Evolutionary conservation across 2,888 invertebrate species (phyloP), one percentile per base, ranked within the genome.

Genomic region (Sarcophaga rosellei): DNA sequence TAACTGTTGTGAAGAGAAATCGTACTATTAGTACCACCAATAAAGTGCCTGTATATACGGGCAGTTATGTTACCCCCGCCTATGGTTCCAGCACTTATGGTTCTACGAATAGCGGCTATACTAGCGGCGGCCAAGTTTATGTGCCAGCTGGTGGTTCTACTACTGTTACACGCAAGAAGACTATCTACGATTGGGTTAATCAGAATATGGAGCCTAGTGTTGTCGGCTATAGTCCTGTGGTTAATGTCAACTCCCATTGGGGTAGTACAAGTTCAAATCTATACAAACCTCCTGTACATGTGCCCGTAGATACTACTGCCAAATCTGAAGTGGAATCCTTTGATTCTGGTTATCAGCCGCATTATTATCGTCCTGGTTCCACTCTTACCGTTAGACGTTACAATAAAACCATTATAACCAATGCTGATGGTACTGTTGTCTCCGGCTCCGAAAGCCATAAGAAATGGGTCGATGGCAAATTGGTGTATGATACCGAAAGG

Each of bases 391-490:
- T 93, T 0, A 88, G 84, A 4, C 90, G 90, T 1, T 90, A 89
- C 20, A 93, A 93, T 73, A 90, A 91, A 72, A 92, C 91, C 0
- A 88, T 90, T 1, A 90, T 91, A 2, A 91, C 89, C 0, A 89
- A 91, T 63, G 79, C 90, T 0, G 91, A 91, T 84, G 92, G 93
- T 57, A 90, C 89, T 0, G 90, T 90, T 2, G 89, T 93, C 12
- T 89, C 88, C 3, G 93, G 92, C 35, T 89, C 91, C 0, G 90
- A 92, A 65, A 89, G 90, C 3, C 90, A 92, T 35, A 90, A 90
- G 11, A 90, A 91, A 45, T 93, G 93, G 91, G 89, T 91, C 8
- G 89, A 93, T 79, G 93, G 92, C 0, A 88, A 91, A 45, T 77
- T 93, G 20, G 91, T 92, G 3, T 91, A 91, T 25, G 91, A 93